Evolutionary conservation across 2,113 vertebrate species (phyloP).

Genomic region (Gasterosteus nipponicus): DNA sequence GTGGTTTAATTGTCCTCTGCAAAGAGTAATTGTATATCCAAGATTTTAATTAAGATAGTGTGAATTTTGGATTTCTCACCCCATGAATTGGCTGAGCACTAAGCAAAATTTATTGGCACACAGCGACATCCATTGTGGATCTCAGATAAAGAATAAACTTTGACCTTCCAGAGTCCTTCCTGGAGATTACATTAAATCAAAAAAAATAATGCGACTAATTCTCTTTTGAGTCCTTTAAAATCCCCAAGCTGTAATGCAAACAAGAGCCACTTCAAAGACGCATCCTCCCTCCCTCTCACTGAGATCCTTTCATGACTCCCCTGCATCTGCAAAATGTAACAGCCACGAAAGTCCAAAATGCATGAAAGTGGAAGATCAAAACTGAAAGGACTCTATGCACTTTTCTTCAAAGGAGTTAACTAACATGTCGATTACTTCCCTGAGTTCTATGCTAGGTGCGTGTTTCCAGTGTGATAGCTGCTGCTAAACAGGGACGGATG

Average conservation of each 20-base stretch:
- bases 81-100: background rate
- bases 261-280: slow-evolving; percentile 13
- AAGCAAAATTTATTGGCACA: slow-evolving; percentile 1
- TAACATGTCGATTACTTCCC: background rate
- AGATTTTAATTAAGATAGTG: background rate
- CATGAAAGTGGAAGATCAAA: background rate
- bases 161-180: slow-evolving; percentile 1
- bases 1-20: background rate
- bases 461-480: background rate
- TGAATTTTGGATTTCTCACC: slow-evolving; percentile 1
- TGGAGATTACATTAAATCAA: background rate
- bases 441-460: background rate
- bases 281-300: slow-evolving; percentile 1
- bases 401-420: background rate
- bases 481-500: background rate
- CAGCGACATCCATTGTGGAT: background rate
- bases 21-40: background rate
- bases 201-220: slow-evolving; percentile 16
- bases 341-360: background rate
- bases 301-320: background rate
- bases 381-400: background rate
- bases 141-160: background rate
- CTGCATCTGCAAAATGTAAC: background rate
- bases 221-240: background rate
- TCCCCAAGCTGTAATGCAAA: background rate